Base-by-base conservation (phyloP, 2,888 invertebrate genomes). In the Lasiommata megera region DNA sequence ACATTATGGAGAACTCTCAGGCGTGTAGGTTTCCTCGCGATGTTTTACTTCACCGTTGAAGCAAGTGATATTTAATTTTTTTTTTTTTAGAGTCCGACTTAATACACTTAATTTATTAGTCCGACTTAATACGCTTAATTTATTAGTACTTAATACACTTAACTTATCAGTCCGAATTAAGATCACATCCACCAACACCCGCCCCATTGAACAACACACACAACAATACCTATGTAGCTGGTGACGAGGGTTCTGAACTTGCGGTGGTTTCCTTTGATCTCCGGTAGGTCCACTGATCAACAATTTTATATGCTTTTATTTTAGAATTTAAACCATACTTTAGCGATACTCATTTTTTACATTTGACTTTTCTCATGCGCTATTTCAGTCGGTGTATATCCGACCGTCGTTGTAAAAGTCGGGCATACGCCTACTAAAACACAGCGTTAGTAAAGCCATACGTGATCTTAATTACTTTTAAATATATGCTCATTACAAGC, bases 191-290 rank as follows among this genome's bases (percentile, higher is more conserved):
- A 70, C 71, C 68, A 72, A 69, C 70, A 67, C 68, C 69, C 69
- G 52, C 56, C 50, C 67, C 64, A 11, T 34, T 40, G 56, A 61
- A 62, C 62, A 65, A 67, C 66, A 69, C 68, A 65, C 71, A 72
- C 67, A 68, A 80, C 84, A 77, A 80, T 98, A 99, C 99, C 99
- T 97, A 99, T 97, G 91, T 98, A 98, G 93, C 98, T 98, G 94
- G 98, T 97, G 93, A 99, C 99, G 94, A 99, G 95, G 92, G 98
- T 98, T 93, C 99, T 96, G 96, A 99, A 99, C 95, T 98, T 98
- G 94, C 97, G 96, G 93, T 98, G 98, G 92, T 97, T 97, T 91
- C 98, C 98, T 93, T 97, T 98, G 93, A 98, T 96, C 94, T 97
- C 98, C 92, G 98, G 98, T 92, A 97, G 96, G 95, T 98, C 98